phyloP scores from a whole-genome alignment of 2,113 vertebrate species.

The Stictonetta naevosa region DNA sequence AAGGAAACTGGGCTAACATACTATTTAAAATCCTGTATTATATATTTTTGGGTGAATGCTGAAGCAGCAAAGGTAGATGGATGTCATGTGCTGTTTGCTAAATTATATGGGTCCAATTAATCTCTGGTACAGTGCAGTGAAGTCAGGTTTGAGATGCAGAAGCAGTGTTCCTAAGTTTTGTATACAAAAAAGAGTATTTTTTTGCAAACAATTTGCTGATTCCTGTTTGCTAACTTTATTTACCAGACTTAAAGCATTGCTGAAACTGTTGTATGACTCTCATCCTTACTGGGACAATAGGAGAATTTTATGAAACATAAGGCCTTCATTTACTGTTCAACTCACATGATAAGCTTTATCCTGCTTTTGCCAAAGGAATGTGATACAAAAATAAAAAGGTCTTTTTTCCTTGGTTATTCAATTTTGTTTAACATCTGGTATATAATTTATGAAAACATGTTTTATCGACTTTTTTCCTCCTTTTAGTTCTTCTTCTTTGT shows the following conservation, averaged over 20 bases:
- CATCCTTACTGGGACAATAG: constrained; percentile 43
- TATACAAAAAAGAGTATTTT: background rate
- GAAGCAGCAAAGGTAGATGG: constrained; percentile 64
- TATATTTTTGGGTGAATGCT: constrained; percentile 67
- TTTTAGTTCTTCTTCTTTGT: background rate
- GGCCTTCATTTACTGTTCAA: constrained; percentile 42
- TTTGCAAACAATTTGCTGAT: background rate
- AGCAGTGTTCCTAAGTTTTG: background rate
- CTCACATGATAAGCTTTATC: constrained; percentile 52
- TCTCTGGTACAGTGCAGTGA: background rate
- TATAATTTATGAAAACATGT: background rate
- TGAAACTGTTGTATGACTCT: constrained; percentile 15
- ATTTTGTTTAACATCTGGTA: background rate
- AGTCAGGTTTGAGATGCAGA: background rate
- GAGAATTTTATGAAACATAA: constrained; percentile 61
- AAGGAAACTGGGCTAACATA: constrained; percentile 66
- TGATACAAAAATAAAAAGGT: constrained; percentile 7
- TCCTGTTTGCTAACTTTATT: constrained; percentile 21
- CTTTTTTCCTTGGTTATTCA: background rate
- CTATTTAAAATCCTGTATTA: constrained; percentile 64
- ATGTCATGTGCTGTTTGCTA: constrained; percentile 37
- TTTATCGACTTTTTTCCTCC: background rate
- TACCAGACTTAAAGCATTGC: background rate
- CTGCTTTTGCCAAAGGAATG: constrained; percentile 27
- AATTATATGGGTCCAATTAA: constrained; percentile 3